Evolutionary conservation across 92 coral and sea anemone genomes (phyloP), one percentile per base, ranked within the genome.

Genomic region (Epizoanthus fatuus): DNA sequence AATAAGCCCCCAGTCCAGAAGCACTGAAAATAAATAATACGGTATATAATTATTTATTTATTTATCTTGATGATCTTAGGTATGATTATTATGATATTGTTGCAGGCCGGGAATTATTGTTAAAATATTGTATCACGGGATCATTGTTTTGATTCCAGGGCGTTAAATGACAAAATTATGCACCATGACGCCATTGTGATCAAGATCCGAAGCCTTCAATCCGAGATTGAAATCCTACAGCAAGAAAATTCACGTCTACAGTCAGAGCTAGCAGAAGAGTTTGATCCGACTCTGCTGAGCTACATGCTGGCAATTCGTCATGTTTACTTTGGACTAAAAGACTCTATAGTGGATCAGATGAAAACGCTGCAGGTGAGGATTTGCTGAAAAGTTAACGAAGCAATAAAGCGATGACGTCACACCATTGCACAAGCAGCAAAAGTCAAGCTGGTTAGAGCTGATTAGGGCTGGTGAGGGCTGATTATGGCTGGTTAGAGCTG

Each of bases 251-350:
- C 79, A 38, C 79, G 79, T 9, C 63, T 73, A 9, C 79, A 73
- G 15, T 51, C 63, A 11, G 79, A 73, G 63, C 79, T 73, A 25
- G 79, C 79, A 29, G 79, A 73, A 15, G 79, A 73, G 9, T 73
- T 73, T 38, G 79, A 73, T 35, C 79, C 79, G 44, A 73, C 79
- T 12, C 37, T 73, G 64, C 7, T 73, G 47, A 73, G 79, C 37
- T 73, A 73, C 63, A 73, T 73, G 79, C 44, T 73, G 63, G 79
- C 79, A 8, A 73, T 73, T 20, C 79, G 79, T 44, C 64, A 73
- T 15, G 79, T 73, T 44, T 73, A 73, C 79, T 73, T 73, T 73
- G 79, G 79, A 2, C 79, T 73, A 4, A 73, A 73, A 73, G 79
- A 73, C 58, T 73, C 79, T 0, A 52, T 73, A 7, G 79, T 73